A percentile compares a stretch with the other conserved stretches of the same genome.
phyloP scores from a whole-genome alignment of 2,113 vertebrate species.

The Anguilla rostrata region DNA sequence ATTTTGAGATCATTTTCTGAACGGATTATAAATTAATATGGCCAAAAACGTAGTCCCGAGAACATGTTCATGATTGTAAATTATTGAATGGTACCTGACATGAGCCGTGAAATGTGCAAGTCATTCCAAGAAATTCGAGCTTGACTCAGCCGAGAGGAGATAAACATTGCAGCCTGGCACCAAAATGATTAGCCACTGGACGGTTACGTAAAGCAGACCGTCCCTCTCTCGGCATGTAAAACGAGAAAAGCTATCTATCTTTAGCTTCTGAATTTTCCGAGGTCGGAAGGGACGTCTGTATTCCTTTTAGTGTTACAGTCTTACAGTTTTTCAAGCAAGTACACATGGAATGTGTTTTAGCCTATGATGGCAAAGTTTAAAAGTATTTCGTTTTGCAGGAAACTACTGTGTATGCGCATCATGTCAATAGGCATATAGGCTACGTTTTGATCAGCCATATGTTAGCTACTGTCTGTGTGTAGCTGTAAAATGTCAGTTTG shows the following conservation, averaged over 20 bases:
- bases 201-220: conserved; percentile 21
- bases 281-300: neutral
- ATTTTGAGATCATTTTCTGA: too few species aligned
- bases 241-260: conserved; percentile 38
- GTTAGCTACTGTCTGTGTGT: neutral
- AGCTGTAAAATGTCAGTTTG: neutral
- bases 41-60: too few species aligned
- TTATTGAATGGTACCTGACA: neutral
- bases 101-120: conserved; percentile 42
- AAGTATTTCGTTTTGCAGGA: too few species aligned
- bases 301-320: neutral
- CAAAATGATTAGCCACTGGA: neutral
- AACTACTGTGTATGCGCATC: neutral
- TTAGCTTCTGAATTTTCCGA: conserved; percentile 36
- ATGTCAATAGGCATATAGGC: neutral
- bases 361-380: too few species aligned
- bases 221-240: conserved; percentile 29
- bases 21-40: too few species aligned
- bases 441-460: neutral
- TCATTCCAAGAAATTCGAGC: conserved; percentile 27
- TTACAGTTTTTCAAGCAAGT: conserved; percentile 1
- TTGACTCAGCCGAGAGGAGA: conserved; percentile 36
- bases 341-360: conserved; percentile 25
- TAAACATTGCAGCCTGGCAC: conserved; percentile 36
- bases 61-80: neutral